phyloP scores from a whole-genome alignment of 2,888 invertebrate species.

The Chalcosyrphus nemorum region DNA sequence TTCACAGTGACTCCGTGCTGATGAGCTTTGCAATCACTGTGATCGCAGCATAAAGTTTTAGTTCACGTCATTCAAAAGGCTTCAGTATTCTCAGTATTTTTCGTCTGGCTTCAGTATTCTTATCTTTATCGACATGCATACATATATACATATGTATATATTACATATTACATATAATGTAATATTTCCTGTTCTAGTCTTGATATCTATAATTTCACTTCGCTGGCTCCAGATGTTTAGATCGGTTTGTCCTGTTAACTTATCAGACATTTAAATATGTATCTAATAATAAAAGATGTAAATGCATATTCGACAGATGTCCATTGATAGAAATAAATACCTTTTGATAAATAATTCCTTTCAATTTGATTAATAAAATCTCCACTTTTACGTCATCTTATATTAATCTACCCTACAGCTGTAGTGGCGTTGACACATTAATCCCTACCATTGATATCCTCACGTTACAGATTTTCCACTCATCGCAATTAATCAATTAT shows the following conservation, averaged over 20 bases:
- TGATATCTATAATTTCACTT: too few relatives aligned
- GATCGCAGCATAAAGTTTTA: too few relatives aligned
- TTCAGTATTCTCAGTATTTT: too few relatives aligned
- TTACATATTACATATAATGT: too few relatives aligned
- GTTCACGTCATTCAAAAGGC: too few relatives aligned
- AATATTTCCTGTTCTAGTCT: too few relatives aligned
- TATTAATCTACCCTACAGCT: not conserved
- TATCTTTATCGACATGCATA: too few relatives aligned
- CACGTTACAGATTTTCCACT: not conserved
- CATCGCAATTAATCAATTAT: slow-evolving; percentile 33
- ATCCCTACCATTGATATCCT: not conserved
- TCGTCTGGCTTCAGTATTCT: too few relatives aligned
- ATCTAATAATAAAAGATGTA: not conserved
- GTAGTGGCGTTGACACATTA: not conserved
- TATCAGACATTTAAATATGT: not conserved
- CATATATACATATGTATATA: too few relatives aligned
- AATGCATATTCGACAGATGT: not conserved
- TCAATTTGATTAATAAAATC: not conserved
- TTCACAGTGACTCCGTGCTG: too few relatives aligned
- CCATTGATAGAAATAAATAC: not conserved
- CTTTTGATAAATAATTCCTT: not conserved
- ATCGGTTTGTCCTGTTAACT: not conserved
- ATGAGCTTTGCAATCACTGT: too few relatives aligned
- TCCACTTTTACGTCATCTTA: not conserved
- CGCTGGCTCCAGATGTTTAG: too few relatives aligned